A percentile compares a stretch with the other conserved stretches of the same genome.
Evolutionary conservation across 2,888 invertebrate genomes (phyloP).

Genomic region (Tipula vernalis): DNA sequence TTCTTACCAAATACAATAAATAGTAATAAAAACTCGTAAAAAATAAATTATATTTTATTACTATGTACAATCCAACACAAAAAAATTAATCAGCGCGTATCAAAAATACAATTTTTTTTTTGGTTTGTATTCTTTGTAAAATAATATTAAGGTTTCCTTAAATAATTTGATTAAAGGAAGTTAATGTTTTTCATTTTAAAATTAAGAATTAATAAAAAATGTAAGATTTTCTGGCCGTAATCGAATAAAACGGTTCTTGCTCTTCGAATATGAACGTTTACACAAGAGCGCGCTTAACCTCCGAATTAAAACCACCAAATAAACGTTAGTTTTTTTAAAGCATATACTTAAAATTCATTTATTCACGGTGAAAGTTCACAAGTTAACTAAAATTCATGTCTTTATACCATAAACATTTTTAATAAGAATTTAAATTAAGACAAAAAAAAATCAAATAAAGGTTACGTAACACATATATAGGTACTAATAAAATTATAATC

Average conservation of each 20-base stretch:
- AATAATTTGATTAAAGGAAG: neutral
- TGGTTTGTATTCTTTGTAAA: neutral
- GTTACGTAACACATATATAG: neutral
- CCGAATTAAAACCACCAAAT: neutral
- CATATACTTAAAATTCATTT: neutral
- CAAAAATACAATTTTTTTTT: neutral
- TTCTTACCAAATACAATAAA: neutral
- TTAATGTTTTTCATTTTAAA: neutral
- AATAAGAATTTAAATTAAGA: neutral
- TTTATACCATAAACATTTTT: neutral
- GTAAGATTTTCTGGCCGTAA: neutral
- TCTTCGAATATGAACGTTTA: neutral
- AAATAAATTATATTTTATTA: neutral
- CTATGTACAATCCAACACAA: neutral
- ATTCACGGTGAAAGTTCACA: neutral
- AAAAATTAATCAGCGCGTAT: conserved; percentile 4
- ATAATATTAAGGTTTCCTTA: neutral
- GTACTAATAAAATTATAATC: neutral
- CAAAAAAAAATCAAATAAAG: neutral
- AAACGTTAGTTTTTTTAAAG: neutral
- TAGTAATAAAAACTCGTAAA: neutral
- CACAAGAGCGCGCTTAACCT: neutral
- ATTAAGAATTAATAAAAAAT: neutral
- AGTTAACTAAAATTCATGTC: neutral
- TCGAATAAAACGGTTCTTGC: neutral